phyloP scores from a whole-genome alignment of 2,888 invertebrate species.

The Globia sparganii region DNA sequence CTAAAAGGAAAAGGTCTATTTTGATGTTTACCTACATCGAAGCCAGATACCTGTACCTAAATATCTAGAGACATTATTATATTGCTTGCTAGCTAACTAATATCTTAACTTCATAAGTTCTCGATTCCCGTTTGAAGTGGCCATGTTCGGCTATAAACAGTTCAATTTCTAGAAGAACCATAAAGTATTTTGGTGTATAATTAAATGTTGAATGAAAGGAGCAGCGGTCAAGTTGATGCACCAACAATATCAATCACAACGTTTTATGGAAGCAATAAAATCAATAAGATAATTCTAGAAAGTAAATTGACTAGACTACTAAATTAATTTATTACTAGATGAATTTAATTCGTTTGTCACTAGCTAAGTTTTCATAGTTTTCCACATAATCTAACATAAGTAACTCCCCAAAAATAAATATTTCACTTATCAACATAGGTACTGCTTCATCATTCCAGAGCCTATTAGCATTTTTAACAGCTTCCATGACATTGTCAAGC shows the following conservation, averaged over 20 bases:
- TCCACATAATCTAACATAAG: not conserved
- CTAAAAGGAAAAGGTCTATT: not conserved
- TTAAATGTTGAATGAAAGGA: constrained; percentile 30
- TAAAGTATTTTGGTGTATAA: constrained; percentile 15
- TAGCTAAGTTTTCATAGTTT: not conserved
- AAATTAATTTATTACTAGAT: too few species aligned
- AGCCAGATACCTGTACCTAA: not conserved
- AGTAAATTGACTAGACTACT: not conserved
- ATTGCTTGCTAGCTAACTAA: not conserved
- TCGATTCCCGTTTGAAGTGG: constrained; percentile 2
- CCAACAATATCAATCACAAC: constrained; percentile 12
- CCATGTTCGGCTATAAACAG: constrained; percentile 8
- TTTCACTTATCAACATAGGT: not conserved
- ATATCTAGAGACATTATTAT: not conserved
- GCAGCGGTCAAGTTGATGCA: constrained; percentile 15
- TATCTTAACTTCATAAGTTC: constrained; percentile 6
- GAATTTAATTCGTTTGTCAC: not conserved
- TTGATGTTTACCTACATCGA: too few species aligned
- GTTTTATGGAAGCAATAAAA: constrained; percentile 25
- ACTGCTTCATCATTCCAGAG: not conserved
- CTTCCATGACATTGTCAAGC: constrained; percentile 3
- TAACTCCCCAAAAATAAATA: not conserved
- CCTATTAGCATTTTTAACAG: constrained; percentile 2
- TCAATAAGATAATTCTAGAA: not conserved
- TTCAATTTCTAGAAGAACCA: not conserved